Evolutionary conservation across 2,888 invertebrate genomes (phyloP).

Genomic region (Phengaris arion): DNA sequence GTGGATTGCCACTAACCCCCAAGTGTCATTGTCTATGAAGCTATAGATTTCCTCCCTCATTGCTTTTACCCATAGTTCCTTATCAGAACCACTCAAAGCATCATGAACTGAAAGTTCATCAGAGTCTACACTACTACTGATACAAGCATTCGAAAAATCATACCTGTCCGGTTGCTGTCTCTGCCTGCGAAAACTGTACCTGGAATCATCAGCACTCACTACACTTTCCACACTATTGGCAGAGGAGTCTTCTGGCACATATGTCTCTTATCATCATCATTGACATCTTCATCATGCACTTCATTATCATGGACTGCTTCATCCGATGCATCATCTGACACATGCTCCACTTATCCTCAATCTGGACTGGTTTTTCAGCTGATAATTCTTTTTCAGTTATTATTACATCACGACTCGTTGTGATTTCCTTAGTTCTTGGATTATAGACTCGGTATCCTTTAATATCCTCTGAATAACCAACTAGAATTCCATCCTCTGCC

Average conservation of each 20-base stretch:
- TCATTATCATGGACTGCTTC: conserved; percentile 10
- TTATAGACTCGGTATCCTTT: conserved; percentile 43
- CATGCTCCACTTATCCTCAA: not conserved
- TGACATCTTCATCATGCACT: not conserved
- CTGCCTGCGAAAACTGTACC: conserved; percentile 18
- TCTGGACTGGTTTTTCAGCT: not conserved
- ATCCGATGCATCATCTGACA: not conserved
- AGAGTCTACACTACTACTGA: not conserved
- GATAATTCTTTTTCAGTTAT: conserved; percentile 37
- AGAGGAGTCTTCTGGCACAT: conserved; percentile 18
- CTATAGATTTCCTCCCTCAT: not conserved
- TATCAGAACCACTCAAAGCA: conserved; percentile 36
- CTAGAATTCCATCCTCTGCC: conserved; percentile 34
- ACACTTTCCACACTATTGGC: conserved; percentile 23
- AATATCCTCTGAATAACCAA: conserved; percentile 40
- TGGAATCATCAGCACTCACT: not conserved
- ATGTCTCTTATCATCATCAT: conserved; percentile 26
- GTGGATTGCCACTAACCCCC: not conserved
- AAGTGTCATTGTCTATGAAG: conserved; percentile 18
- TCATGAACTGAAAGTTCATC: conserved; percentile 32
- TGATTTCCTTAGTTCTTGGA: conserved; percentile 37
- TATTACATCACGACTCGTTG: conserved; percentile 34
- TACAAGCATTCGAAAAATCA: conserved; percentile 31
- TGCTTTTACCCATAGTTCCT: not conserved
- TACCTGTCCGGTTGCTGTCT: conserved; percentile 31